Evolutionary conservation across 2,888 invertebrate species (phyloP).

Genomic region (Drosophila suboccidentalis): DNA sequence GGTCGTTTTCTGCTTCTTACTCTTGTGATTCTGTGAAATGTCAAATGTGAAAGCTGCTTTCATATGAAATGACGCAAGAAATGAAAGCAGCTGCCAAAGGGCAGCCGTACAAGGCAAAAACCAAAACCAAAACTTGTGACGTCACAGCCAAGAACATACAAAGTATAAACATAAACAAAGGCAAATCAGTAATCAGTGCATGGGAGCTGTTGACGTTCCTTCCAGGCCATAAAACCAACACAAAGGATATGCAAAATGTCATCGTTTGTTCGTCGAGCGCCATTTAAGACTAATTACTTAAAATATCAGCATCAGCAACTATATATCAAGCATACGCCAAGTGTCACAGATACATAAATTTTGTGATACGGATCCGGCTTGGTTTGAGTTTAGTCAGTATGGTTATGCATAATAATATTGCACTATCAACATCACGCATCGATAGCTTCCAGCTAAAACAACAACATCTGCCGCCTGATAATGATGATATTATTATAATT

Average conservation of each 20-base stretch:
- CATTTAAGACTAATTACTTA: slow-evolving; percentile 53
- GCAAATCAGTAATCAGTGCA: slow-evolving; percentile 16
- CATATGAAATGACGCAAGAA: slow-evolving; percentile 72
- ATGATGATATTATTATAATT: slow-evolving; percentile 22
- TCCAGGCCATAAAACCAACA: slow-evolving; percentile 43
- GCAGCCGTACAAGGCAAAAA: slow-evolving; percentile 51
- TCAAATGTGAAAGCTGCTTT: slow-evolving; percentile 72
- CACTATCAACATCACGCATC: slow-evolving; percentile 63
- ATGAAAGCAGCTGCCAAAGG: slow-evolving; percentile 64
- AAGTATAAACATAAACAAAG: slow-evolving; percentile 9
- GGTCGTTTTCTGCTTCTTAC: slow-evolving; percentile 1
- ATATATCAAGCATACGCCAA: slow-evolving; percentile 57
- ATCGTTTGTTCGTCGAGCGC: slow-evolving; percentile 11
- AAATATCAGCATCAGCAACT: slow-evolving; percentile 25
- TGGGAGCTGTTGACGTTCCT: slow-evolving; percentile 40
- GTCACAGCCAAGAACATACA: slow-evolving; percentile 40
- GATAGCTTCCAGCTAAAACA: slow-evolving; percentile 32
- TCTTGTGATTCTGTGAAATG: slow-evolving; percentile 56
- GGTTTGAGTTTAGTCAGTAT: background rate
- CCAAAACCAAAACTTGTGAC: slow-evolving; percentile 41
- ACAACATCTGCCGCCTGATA: slow-evolving; percentile 15
- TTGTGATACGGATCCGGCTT: background rate
- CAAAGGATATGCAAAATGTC: slow-evolving; percentile 18
- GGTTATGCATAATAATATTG: slow-evolving; percentile 44
- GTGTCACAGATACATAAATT: slow-evolving; percentile 30